phyloP scores from a whole-genome alignment of 2,888 invertebrate genomes.

The Stomorhina lunata region DNA sequence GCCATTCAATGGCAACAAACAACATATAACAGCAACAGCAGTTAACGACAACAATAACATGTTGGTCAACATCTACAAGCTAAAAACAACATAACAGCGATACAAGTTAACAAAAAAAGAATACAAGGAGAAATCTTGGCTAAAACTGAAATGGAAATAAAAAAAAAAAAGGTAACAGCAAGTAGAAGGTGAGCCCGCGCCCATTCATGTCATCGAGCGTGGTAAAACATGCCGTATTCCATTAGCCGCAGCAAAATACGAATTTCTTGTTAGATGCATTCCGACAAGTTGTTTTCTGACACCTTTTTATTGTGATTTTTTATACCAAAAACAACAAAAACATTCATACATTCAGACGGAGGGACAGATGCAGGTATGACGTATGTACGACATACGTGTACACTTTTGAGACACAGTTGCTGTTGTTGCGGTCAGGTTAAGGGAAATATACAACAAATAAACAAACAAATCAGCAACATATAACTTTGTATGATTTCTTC shows the following conservation, averaged over 20 bases:
- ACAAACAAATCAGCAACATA: conserved; percentile 42
- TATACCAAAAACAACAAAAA: conserved; percentile 26
- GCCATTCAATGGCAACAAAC: conserved; percentile 4
- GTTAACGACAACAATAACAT: conserved; percentile 58
- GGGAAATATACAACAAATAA: conserved; percentile 38
- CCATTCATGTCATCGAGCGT: conserved; percentile 79
- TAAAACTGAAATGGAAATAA: conserved; percentile 24
- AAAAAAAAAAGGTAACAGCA: background rate
- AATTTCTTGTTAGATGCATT: conserved; percentile 81
- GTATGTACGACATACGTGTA: background rate
- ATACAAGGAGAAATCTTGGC: conserved; percentile 47
- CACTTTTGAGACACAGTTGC: conserved; percentile 12
- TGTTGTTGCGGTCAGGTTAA: conserved; percentile 39
- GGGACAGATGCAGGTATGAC: no score
- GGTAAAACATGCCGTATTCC: conserved; percentile 79
- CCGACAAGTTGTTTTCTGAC: conserved; percentile 81
- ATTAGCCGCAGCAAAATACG: conserved; percentile 79
- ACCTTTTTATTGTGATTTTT: conserved; percentile 72
- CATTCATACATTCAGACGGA: background rate
- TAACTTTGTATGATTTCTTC: background rate
- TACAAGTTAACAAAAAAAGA: conserved; percentile 42
- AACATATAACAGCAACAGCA: conserved; percentile 38
- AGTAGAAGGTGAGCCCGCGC: conserved; percentile 73
- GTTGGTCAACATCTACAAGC: conserved; percentile 61
- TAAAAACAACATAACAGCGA: conserved; percentile 42